These are phyloP conservation scores for Oreochromis tanganicae DNA, from an alignment of 2,113 vertebrate genomes.

Conservation along the genomic window DNA sequence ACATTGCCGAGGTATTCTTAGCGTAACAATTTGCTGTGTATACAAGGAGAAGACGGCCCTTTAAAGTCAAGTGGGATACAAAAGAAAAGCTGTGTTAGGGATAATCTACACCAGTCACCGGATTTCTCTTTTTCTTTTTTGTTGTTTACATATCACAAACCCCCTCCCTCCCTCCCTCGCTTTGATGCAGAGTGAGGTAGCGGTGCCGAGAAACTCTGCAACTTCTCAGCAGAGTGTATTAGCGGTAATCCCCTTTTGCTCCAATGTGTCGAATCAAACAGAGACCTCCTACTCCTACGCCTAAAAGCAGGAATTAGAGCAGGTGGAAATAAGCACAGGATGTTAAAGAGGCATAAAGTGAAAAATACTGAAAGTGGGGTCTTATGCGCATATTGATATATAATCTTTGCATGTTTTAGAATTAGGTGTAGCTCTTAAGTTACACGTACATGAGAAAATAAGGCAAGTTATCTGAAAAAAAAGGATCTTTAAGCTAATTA, in stretches of 20 bases:
- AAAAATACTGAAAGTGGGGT: background rate
- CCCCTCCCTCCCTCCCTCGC: background rate
- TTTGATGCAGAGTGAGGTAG: background rate
- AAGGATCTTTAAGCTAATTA: background rate
- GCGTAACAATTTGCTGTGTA: background rate
- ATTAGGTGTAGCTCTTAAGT: background rate
- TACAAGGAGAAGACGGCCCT: background rate
- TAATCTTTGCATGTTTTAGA: background rate
- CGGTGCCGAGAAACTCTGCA: background rate
- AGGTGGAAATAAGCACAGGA: conserved; percentile 17
- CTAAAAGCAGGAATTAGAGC: conserved; percentile 13
- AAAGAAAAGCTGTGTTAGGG: background rate
- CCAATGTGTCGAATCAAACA: conserved; percentile 30
- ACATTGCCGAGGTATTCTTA: background rate
- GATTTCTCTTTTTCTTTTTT: background rate
- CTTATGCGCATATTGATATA: background rate
- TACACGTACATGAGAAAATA: too few species aligned
- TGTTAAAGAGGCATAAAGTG: background rate
- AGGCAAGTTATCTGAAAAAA: background rate
- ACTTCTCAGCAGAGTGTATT: conserved; percentile 31
- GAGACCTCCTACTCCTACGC: conserved; percentile 1
- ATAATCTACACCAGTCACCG: background rate
- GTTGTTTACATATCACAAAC: background rate
- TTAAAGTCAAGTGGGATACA: background rate
- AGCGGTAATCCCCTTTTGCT: conserved; percentile 23